Evolutionary conservation across 2,797 vertebrate species (phyloP).

Genomic region (Rhinogobio ventralis): DNA sequence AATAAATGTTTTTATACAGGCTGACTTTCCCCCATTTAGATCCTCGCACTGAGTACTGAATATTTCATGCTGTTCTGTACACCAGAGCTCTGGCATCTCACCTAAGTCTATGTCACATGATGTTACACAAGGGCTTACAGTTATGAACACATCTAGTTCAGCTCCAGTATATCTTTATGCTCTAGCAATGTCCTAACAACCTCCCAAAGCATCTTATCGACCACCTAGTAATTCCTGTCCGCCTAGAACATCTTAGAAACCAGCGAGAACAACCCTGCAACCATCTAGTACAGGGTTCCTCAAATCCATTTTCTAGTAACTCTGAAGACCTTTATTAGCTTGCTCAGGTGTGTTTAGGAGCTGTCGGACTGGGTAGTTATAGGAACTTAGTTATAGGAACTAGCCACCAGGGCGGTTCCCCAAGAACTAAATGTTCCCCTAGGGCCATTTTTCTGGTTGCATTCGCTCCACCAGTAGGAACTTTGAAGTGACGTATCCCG

Average conservation of each 20-base stretch:
- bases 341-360: not conserved
- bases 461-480: too few relatives aligned
- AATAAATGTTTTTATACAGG: conserved; percentile 22
- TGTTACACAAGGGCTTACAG: conserved; percentile 6
- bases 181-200: not conserved
- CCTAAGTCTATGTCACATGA: conserved; percentile 31
- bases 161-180: not conserved
- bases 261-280: not conserved
- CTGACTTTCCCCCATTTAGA: conserved; percentile 27
- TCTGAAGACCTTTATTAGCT: not conserved
- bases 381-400: too few relatives aligned
- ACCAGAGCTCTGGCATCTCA: conserved; percentile 31
- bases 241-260: not conserved
- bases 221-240: not conserved
- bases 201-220: not conserved
- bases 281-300: not conserved
- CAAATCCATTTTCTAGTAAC: not conserved
- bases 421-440: too few relatives aligned
- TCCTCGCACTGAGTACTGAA: conserved; percentile 3
- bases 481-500: too few relatives aligned
- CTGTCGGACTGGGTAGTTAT: too few relatives aligned
- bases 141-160: not conserved
- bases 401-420: too few relatives aligned
- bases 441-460: too few relatives aligned
- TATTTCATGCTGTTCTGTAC: conserved; percentile 31